phyloP scores from a whole-genome alignment of 2,888 invertebrate genomes.

The Lacanobia oleracea region DNA sequence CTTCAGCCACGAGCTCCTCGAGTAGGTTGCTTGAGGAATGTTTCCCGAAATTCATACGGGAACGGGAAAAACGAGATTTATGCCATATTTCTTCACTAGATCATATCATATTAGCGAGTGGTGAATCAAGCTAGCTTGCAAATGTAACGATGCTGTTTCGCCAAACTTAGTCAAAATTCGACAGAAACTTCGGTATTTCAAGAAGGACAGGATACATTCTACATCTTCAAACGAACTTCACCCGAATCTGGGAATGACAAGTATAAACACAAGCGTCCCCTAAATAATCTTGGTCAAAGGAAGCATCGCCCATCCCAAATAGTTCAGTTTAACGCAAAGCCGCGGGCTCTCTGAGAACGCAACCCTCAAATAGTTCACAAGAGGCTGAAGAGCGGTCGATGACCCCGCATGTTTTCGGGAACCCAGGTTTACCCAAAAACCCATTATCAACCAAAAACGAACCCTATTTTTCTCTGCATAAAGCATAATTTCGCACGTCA shows the following conservation, averaged over 20 bases:
- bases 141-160: no score
- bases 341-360: conserved; percentile 4
- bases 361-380: conserved; percentile 36
- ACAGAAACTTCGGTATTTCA: not conserved
- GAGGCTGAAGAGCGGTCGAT: conserved; percentile 58
- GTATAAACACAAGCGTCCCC: not conserved
- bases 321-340: conserved; percentile 1
- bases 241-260: not conserved
- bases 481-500: conserved; percentile 24
- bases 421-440: conserved; percentile 30
- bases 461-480: not conserved
- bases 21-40: no score
- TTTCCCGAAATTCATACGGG: no score
- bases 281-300: conserved; percentile 7
- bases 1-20: no score
- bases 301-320: conserved; percentile 13
- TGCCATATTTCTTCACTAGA: no score
- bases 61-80: no score
- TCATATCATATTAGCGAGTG: no score
- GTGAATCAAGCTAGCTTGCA: no score
- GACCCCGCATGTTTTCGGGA: conserved; percentile 62
- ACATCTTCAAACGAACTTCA: not conserved
- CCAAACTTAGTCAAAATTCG: no score
- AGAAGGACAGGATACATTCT: not conserved
- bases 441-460: conserved; percentile 4